Conservation (phyloP, 1,140 invertebrate species). For the Atta texana region DNA sequence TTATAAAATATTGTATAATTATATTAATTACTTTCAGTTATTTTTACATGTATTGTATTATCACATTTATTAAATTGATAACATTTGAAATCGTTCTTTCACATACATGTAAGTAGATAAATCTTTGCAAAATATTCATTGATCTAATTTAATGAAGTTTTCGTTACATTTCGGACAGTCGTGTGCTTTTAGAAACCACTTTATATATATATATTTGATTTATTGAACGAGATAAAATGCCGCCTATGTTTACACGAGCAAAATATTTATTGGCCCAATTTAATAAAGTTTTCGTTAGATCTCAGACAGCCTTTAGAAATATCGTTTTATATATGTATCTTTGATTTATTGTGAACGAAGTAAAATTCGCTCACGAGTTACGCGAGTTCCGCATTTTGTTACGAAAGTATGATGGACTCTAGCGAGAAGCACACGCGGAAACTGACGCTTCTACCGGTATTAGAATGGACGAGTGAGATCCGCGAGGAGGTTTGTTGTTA, state of each 20-base stretch:
- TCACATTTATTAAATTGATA: too few relatives aligned
- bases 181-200: too few relatives aligned
- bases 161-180: too few relatives aligned
- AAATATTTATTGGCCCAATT: not conserved
- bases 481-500: conserved; percentile 80
- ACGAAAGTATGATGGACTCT: conserved; percentile 65
- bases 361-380: conserved; percentile 21
- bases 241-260: not conserved
- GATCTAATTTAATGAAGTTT: too few relatives aligned
- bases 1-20: too few relatives aligned
- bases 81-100: too few relatives aligned
- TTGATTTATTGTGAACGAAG: not conserved
- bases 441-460: conserved; percentile 72
- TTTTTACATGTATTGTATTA: too few relatives aligned
- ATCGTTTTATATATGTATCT: not conserved
- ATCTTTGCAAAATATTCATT: too few relatives aligned
- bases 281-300: not conserved
- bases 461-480: conserved; percentile 78
- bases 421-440: conserved; percentile 68
- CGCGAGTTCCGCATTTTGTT: not conserved
- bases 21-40: too few relatives aligned
- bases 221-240: not conserved
- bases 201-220: not conserved
- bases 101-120: too few relatives aligned
- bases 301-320: not conserved